A percentile compares a stretch with the other conserved stretches of the same genome.
Evolutionary conservation across 2,888 invertebrate species (phyloP).

Genomic region (Gastracanthus pulcherrimus): DNA sequence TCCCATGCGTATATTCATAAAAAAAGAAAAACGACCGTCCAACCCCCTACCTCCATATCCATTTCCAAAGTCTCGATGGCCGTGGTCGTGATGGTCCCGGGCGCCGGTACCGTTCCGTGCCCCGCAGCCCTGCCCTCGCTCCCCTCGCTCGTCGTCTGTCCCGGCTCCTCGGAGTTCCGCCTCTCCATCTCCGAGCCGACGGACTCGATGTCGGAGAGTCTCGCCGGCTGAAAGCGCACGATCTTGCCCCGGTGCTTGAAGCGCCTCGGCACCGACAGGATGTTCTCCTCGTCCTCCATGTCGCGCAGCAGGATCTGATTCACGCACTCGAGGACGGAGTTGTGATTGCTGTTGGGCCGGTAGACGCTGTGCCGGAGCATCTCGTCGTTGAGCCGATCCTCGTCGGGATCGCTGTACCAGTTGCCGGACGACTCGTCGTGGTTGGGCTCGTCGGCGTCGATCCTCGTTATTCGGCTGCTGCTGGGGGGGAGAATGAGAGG

Average conservation of each 20-base stretch:
- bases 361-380: conserved; percentile 73
- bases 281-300: conserved; percentile 78
- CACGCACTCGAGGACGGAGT: conserved; percentile 91
- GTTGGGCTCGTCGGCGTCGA: conserved; percentile 61
- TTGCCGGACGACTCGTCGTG: conserved; percentile 82
- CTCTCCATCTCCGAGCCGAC: conserved; percentile 76
- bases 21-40: too few relatives aligned
- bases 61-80: neutral
- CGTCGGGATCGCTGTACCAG: conserved; percentile 91
- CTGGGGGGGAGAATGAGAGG: too few relatives aligned
- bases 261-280: conserved; percentile 73
- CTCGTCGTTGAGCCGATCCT: conserved; percentile 83
- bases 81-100: neutral
- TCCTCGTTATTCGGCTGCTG: conserved; percentile 63
- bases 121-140: neutral
- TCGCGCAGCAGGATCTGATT: conserved; percentile 91
- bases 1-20: too few relatives aligned
- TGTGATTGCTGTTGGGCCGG: conserved; percentile 84
- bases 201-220: conserved; percentile 75
- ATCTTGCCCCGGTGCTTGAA: conserved; percentile 75
- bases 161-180: conserved; percentile 72
- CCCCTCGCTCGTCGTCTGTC: too few relatives aligned
- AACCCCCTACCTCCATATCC: too few relatives aligned
- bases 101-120: neutral
- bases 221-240: conserved; percentile 74